phyloP scores from a whole-genome alignment of 2,113 vertebrate species.

The Melanerpes aurifrons region DNA sequence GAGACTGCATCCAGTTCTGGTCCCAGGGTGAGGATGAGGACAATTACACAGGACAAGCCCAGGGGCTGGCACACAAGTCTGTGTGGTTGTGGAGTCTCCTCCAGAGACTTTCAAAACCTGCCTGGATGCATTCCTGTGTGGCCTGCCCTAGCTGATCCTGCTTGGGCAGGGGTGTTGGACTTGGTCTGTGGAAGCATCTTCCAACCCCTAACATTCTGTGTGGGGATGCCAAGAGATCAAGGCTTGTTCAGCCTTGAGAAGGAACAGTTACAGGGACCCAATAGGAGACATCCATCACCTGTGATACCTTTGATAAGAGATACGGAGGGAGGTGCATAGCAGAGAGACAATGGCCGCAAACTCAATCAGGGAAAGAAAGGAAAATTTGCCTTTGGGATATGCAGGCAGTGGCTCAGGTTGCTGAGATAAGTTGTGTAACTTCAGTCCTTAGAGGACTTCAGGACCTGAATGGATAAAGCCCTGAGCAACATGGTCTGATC shows the following conservation, averaged over 20 bases:
- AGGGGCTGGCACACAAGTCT: background rate
- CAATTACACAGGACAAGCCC: background rate
- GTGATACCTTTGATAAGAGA: background rate
- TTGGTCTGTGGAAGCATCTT: no score
- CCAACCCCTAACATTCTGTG: no score
- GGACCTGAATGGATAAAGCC: background rate
- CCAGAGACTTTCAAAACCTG: no score
- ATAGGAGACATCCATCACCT: background rate
- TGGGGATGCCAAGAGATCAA: background rate
- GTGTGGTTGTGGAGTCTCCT: no score
- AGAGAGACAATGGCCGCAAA: background rate
- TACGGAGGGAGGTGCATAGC: background rate
- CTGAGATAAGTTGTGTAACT: background rate
- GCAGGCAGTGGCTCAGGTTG: background rate
- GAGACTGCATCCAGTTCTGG: background rate
- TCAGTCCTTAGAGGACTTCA: background rate
- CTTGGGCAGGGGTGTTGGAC: no score
- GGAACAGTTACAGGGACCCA: background rate
- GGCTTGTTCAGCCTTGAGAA: background rate
- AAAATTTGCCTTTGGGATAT: background rate
- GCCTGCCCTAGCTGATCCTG: no score
- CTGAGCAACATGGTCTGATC: background rate
- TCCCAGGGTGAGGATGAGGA: accelerated
- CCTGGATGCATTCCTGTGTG: no score
- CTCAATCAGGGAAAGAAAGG: background rate